phyloP scores from a whole-genome alignment of 2,797 vertebrate species.

The Furcifer pardalis region DNA sequence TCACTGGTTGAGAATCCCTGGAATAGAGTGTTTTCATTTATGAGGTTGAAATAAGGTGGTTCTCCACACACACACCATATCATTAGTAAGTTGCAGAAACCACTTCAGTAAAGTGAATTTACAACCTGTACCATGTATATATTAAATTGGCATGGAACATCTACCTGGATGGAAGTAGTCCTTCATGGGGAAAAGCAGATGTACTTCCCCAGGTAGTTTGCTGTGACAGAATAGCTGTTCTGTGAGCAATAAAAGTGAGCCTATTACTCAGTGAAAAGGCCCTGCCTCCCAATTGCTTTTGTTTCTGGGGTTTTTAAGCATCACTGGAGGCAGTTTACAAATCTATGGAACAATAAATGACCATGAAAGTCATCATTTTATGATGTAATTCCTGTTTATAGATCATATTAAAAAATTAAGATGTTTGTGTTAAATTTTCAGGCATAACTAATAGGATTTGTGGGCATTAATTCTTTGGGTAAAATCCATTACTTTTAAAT shows the following conservation, averaged over 20 bases:
- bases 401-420: too few species aligned
- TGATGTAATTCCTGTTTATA: neutral
- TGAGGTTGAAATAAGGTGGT: neutral
- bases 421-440: too few species aligned
- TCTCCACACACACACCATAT: neutral
- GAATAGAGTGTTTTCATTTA: neutral
- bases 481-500: neutral
- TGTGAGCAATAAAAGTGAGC: neutral
- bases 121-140: neutral
- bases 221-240: neutral
- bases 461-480: neutral
- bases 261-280: neutral
- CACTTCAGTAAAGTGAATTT: neutral
- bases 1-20: too few species aligned
- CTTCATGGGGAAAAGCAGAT: neutral
- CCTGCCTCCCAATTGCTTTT: too few species aligned
- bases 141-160: neutral
- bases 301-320: too few species aligned
- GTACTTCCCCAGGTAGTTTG: too few species aligned
- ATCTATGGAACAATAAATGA: neutral
- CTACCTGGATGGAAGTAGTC: too few species aligned
- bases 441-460: neutral
- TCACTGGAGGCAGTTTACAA: neutral
- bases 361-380: neutral
- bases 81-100: neutral